A percentile compares a stretch with the other conserved stretches of the same genome.
These are phyloP conservation scores for Holacanthella duospinosa DNA, from an alignment of 2,888 invertebrate genomes.

Conservation along the genomic window DNA sequence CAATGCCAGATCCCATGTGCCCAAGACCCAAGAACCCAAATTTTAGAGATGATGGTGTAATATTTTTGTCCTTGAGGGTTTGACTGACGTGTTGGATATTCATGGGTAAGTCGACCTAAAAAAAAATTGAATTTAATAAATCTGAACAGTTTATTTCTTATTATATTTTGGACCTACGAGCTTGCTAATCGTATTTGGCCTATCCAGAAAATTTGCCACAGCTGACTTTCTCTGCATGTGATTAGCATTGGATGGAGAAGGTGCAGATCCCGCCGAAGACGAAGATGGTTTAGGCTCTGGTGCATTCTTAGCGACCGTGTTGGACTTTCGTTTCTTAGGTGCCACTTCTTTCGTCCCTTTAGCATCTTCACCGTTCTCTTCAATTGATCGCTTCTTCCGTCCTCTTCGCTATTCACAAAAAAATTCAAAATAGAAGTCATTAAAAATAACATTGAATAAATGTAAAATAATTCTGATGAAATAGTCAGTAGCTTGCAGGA, in stretches of 20 bases:
- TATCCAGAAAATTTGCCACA: slow-evolving; percentile 52
- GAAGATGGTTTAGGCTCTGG: slow-evolving; percentile 6
- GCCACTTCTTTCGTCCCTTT: slow-evolving; percentile 10
- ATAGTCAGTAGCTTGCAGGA: too few species aligned
- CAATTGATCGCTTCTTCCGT: slow-evolving; percentile 4
- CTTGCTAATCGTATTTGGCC: slow-evolving; percentile 53
- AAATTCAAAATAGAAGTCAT: background rate
- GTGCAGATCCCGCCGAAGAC: background rate
- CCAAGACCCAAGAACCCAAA: slow-evolving; percentile 94
- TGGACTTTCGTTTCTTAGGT: slow-evolving; percentile 14
- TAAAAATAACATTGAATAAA: background rate
- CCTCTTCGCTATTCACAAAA: background rate
- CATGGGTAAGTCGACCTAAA: slow-evolving; percentile 60
- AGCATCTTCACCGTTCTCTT: slow-evolving; percentile 19
- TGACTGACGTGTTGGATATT: slow-evolving; percentile 67
- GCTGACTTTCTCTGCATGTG: slow-evolving; percentile 46
- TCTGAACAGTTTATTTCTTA: too few species aligned
- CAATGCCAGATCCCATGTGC: slow-evolving; percentile 89
- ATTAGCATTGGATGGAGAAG: slow-evolving; percentile 18
- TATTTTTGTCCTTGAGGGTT: slow-evolving; percentile 69
- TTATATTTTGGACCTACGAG: background rate
- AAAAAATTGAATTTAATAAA: slow-evolving; percentile 41
- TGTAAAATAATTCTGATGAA: background rate
- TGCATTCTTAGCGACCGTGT: background rate
- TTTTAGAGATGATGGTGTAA: slow-evolving; percentile 69